These are phyloP conservation scores for Troides helena DNA, from an alignment of 2,888 invertebrate genomes.

Conservation along the genomic window DNA sequence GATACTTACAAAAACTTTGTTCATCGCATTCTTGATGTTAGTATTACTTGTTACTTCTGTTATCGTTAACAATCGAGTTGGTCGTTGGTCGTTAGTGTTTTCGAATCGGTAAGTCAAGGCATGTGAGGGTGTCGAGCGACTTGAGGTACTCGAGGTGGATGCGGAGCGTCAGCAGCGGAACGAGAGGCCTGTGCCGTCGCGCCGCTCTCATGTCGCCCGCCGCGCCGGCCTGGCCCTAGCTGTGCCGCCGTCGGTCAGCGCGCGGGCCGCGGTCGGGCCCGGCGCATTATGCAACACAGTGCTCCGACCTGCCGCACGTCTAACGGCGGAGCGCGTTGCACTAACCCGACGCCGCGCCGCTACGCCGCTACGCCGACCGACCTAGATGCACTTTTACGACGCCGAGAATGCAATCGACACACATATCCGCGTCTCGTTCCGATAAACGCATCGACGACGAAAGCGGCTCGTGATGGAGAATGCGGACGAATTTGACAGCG, in stretches of 20 bases:
- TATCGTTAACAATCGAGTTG: conserved; percentile 40
- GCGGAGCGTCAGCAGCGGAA: conserved; percentile 63
- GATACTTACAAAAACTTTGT: conserved; percentile 61
- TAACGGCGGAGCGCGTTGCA: conserved; percentile 66
- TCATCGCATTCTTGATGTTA: conserved; percentile 49
- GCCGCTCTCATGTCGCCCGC: conserved; percentile 46
- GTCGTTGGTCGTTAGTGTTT: conserved; percentile 28
- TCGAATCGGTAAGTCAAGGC: conserved; percentile 33
- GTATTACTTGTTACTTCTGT: conserved; percentile 36
- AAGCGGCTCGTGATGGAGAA: conserved; percentile 78
- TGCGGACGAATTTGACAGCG: conserved; percentile 78
- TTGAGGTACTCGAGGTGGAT: conserved; percentile 69
- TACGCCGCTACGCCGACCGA: conserved; percentile 66
- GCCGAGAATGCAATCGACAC: conserved; percentile 77
- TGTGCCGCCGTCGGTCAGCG: conserved; percentile 41
- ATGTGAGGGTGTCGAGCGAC: conserved; percentile 55
- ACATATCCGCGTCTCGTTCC: conserved; percentile 80
- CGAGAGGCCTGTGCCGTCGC: conserved; percentile 55
- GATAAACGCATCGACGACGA: conserved; percentile 80
- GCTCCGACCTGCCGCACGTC: conserved; percentile 76
- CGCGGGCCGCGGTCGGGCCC: conserved; percentile 56
- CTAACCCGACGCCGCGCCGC: conserved; percentile 67
- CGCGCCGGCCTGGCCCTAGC: conserved; percentile 39
- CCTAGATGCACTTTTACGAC: conserved; percentile 80
- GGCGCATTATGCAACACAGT: conserved; percentile 70